Percentiles rank a stretch among this genome's conserved stretches.
Conservation (phyloP, 2,113 vertebrate species). For the Clarias macrocephalus region DNA sequence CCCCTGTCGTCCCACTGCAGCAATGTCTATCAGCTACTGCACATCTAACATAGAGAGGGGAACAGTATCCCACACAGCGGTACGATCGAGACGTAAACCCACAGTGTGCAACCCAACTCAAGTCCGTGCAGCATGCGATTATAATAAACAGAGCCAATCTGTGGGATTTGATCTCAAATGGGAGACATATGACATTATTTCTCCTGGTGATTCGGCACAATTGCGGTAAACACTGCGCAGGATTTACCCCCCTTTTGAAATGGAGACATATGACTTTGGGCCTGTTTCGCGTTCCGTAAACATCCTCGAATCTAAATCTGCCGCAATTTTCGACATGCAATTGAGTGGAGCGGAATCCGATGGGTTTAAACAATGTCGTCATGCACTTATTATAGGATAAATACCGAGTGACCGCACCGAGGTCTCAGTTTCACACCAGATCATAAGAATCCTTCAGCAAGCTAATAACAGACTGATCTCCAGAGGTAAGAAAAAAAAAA, state of each 20-base stretch:
- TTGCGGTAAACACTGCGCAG: background rate
- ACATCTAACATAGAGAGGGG: background rate
- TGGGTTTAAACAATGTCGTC: background rate
- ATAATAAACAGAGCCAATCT: slow-evolving; percentile 6
- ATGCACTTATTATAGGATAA: background rate
- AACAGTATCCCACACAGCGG: background rate
- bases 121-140: background rate
- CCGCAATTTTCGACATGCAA: background rate
- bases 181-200: background rate
- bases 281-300: background rate
- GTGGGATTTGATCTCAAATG: background rate
- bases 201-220: background rate
- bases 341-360: background rate
- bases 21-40: background rate
- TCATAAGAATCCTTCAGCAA: background rate
- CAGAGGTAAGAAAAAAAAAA: background rate
- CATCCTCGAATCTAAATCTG: background rate
- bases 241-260: background rate
- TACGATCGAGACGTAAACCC: background rate
- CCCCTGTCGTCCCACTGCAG: background rate
- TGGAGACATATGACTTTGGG: background rate
- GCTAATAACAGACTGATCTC: background rate
- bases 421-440: background rate
- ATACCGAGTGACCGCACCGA: background rate
- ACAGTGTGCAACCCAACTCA: background rate